phyloP scores from a whole-genome alignment of 2,797 vertebrate species.

The Cynopterus sphinx region DNA sequence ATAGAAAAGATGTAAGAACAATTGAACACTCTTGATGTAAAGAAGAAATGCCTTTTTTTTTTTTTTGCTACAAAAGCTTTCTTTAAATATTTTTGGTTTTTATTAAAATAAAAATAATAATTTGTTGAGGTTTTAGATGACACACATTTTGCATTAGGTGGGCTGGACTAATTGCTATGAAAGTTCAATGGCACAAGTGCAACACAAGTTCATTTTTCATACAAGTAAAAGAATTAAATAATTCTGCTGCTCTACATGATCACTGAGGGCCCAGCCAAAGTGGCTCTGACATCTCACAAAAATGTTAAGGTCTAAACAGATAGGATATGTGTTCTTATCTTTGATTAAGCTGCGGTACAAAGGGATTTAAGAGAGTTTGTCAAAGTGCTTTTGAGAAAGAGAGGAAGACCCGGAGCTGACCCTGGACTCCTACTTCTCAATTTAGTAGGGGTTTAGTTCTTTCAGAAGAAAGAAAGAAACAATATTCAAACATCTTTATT shows the following conservation, averaged over 20 bases:
- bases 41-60: background rate
- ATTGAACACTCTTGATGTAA: background rate
- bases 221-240: background rate
- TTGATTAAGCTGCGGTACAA: background rate
- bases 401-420: background rate
- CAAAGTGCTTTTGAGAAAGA: background rate
- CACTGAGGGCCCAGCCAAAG: background rate
- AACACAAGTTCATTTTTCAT: background rate
- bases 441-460: background rate
- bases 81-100: background rate
- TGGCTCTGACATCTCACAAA: background rate
- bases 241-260: background rate
- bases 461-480: background rate
- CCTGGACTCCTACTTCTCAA: background rate
- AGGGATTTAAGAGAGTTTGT: background rate
- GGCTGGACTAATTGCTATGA: background rate
- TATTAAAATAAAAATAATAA: background rate
- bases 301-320: background rate
- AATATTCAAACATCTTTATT: background rate
- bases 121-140: background rate
- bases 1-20: slow-evolving; percentile 6
- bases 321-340: background rate
- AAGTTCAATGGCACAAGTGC: background rate
- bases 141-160: background rate
- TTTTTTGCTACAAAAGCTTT: background rate